Percentiles rank a stretch among this genome's conserved stretches.
These are phyloP conservation scores for Gibbula magus DNA, from an alignment of 2,888 invertebrate genomes.

Conservation along the genomic window DNA sequence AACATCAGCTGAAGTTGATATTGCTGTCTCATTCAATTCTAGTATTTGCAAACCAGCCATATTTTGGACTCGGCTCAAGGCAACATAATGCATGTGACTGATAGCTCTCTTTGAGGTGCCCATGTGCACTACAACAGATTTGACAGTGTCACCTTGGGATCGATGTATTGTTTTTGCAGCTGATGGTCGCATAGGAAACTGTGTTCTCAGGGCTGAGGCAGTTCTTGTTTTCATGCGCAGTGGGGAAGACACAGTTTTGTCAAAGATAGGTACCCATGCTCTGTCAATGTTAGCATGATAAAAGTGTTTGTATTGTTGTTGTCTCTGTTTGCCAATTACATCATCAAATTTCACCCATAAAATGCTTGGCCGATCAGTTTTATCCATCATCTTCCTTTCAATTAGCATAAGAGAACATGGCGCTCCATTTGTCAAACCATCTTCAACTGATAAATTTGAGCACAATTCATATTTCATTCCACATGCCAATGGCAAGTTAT, in stretches of 20 bases:
- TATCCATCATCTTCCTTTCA: neutral
- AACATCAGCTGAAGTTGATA: constrained; percentile 23
- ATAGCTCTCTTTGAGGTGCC: constrained; percentile 18
- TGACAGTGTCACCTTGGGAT: constrained; percentile 36
- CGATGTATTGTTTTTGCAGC: constrained; percentile 37
- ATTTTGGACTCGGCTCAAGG: constrained; percentile 24
- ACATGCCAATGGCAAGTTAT: constrained; percentile 23
- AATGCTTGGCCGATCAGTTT: constrained; percentile 24
- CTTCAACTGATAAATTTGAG: constrained; percentile 40
- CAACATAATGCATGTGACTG: constrained; percentile 37
- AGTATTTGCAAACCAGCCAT: constrained; percentile 29
- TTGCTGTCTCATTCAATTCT: constrained; percentile 22
- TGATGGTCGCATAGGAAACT: constrained; percentile 34
- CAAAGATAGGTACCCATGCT: constrained; percentile 33
- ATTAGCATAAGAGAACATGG: constrained; percentile 37
- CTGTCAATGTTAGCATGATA: constrained; percentile 1
- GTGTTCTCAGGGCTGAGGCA: constrained; percentile 27
- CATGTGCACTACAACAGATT: constrained; percentile 26
- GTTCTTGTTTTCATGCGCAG: constrained; percentile 18
- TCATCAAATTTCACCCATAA: constrained; percentile 32
- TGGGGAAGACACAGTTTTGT: neutral
- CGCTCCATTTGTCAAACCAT: constrained; percentile 49
- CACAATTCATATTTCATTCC: constrained; percentile 38
- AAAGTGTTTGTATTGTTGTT: constrained; percentile 23
- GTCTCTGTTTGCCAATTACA: constrained; percentile 23